Base-by-base conservation (phyloP, 2,113 vertebrate genomes). In the Ptilorrhoa leucosticta region DNA sequence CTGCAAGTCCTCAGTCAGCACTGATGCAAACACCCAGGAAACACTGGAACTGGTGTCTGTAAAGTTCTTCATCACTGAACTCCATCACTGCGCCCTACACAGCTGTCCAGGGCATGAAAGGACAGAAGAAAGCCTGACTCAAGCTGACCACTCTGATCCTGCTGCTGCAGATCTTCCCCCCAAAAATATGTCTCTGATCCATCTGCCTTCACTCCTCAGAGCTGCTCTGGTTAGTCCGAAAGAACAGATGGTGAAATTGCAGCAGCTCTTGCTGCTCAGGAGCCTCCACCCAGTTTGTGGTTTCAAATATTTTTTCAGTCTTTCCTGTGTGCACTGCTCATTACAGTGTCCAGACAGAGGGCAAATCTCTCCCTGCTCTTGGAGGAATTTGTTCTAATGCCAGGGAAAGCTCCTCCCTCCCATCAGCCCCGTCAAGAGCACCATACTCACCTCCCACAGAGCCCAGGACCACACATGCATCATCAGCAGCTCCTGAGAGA, bases 371-470 rank as follows among this genome's bases (percentile, higher is more conserved):
- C 48, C 47, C 28, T 1, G 2, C 21, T 60, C 68, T 33, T 13
- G 75, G 44, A 70, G 33, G 8, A 70, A 56, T 42, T 61, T 39
- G 7, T 71, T 51, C 22, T 39, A 66, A 61, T 8, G 14, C 20
- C 21, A 6, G 30, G 61, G 42, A 33, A 76, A 76, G 6, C 7
- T 72, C 73, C 69, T 72, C 81, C 69, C 23, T 48, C 30, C 37
- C 3, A 2, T 31, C 45, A 71, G 73, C 22, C 50, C 45, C 0
- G 0, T 9, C 13, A 6, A 28, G 31, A 45, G 13, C 40, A n/a
- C 63, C 3, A 6, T 10, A 11, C 19, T 60, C 31, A 3, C 11
- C 22, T 84, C 47, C 48, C 2, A 0, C 1, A 2, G n/a, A 68
- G 44, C 28, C 44, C 69, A 40, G 44, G 48, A 45, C 48, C 58